Percentiles rank a stretch among this genome's conserved stretches.
These are phyloP conservation scores for Notocelia uddmanniana DNA, from an alignment of 2,888 invertebrate genomes.

Conservation along the genomic window DNA sequence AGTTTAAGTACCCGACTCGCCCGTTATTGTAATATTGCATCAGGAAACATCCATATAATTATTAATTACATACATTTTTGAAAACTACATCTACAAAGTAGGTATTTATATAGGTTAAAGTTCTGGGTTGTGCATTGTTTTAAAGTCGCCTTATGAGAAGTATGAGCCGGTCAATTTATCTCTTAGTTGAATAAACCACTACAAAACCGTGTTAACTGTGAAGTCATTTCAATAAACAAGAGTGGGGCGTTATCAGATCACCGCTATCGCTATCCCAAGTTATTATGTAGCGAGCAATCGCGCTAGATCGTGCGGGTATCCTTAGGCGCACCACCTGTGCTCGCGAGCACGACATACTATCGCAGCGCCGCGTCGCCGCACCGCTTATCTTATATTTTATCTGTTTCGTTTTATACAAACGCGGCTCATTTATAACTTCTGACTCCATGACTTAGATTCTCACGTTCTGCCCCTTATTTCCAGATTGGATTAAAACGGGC, in stretches of 20 bases:
- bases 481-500: conserved; percentile 84
- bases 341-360: conserved; percentile 57
- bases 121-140: background rate
- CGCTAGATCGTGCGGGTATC: conserved; percentile 63
- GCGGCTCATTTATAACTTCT: conserved; percentile 63
- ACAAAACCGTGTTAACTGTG: conserved; percentile 35
- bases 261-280: conserved; percentile 82
- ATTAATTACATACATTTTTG: background rate
- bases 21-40: conserved; percentile 2
- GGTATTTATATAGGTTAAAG: background rate
- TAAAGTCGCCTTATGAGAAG: background rate
- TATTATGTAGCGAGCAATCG: conserved; percentile 77
- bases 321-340: conserved; percentile 71
- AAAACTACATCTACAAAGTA: background rate
- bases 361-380: conserved; percentile 49
- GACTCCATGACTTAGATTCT: conserved; percentile 51
- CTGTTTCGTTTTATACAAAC: conserved; percentile 61
- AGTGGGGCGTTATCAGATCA: conserved; percentile 77
- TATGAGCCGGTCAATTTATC: conserved; percentile 6
- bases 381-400: conserved; percentile 70
- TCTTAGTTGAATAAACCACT: conserved; percentile 24
- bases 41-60: background rate
- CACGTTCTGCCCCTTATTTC: conserved; percentile 66
- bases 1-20: conserved; percentile 16
- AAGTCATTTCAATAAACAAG: conserved; percentile 44